Base-by-base conservation (phyloP, 2,797 vertebrate genomes). In the Cyclura pinguis region DNA sequence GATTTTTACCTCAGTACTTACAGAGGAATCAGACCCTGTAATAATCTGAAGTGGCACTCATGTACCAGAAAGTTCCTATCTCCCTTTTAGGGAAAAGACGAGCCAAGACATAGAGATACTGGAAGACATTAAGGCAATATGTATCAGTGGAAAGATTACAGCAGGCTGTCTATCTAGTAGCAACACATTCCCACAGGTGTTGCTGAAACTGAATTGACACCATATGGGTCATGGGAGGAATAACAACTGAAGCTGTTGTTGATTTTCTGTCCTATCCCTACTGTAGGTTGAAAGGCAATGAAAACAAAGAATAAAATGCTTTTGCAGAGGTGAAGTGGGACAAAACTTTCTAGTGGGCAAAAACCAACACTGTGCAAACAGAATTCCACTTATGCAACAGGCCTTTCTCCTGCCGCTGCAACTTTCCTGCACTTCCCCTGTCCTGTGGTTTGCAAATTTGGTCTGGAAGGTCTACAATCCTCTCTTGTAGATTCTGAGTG, bases 11-110 rank as follows among this genome's bases (percentile, higher is more conserved):
- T 93, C 16, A 1, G 0, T 91, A 92, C 91, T 90, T 86, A 92
- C 89, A 93, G 93, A 94, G 94, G 91, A 96, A 92, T 92, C 94
- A 95, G 69, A 90, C 91, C 91, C 90, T 67, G 27, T 89, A 95
- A 93, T 92, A 92, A 94, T 94, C 88, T 0, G 57, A 92, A 96
- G 96, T 90, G 92, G 92, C 88, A 95, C 94, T 92, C 93, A 95
- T 0, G 59, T 93, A 93, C 87, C 88, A 83, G 84, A 96, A 84
- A 93, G 88, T 95, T 93, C 93, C 94, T 85, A 93, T 94, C 91
- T 94, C 84, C 90, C 84, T 94, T 95, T 94, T 92, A 93, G 92
- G 93, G 90, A 55, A 91, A 95, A 92, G 87, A 88, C 80, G 0
- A 0, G 50, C 80, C 90, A 87, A 85, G 87, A 93, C 91, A 35